phyloP scores from a whole-genome alignment of 35 echinoderm and acorn worm genomes.

The Holothuria glaberrima region DNA sequence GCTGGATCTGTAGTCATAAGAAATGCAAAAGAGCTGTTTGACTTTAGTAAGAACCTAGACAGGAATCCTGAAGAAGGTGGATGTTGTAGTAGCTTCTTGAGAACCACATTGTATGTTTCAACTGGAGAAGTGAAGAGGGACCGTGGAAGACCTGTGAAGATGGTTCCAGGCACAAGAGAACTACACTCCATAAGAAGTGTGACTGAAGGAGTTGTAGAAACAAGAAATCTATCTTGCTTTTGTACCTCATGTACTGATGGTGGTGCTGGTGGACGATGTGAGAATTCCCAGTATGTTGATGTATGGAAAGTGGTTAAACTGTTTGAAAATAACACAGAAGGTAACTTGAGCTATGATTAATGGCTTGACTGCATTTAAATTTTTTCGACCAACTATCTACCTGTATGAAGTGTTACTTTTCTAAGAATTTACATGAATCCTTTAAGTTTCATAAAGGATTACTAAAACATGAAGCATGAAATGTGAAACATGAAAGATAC shows the following conservation, averaged over 20 bases:
- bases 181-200: not conserved
- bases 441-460: too few relatives aligned
- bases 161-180: not conserved
- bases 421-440: too few relatives aligned
- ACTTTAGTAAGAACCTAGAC: slow-evolving; percentile 1
- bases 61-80: not conserved
- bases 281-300: not conserved
- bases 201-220: not conserved
- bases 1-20: slow-evolving; percentile 5
- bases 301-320: not conserved
- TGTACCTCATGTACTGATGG: not conserved
- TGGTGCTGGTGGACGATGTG: not conserved
- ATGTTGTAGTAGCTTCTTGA: not conserved
- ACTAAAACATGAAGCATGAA: too few relatives aligned
- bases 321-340: too few relatives aligned
- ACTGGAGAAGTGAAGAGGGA: not conserved
- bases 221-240: not conserved
- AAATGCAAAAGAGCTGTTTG: slow-evolving; percentile 18
- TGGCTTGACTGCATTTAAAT: too few relatives aligned
- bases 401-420: too few relatives aligned
- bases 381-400: too few relatives aligned
- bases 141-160: not conserved
- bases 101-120: slow-evolving; percentile 19
- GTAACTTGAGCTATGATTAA: too few relatives aligned
- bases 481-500: too few relatives aligned